Conservation (phyloP, 2,113 vertebrate species). For the Setophaga coronata region DNA sequence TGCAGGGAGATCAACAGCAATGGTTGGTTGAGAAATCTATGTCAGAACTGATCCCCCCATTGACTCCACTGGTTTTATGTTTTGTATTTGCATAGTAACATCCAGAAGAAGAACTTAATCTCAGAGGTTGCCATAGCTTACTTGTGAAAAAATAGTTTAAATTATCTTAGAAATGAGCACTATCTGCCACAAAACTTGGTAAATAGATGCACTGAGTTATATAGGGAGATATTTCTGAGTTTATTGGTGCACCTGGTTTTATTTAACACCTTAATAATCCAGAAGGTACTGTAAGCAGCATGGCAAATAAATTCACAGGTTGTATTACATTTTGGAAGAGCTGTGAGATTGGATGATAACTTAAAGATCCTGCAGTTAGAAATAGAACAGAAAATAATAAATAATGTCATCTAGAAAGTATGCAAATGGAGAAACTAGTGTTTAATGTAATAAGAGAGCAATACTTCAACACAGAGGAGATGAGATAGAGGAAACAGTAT, state of each 20-base stretch:
- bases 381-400: constrained; percentile 17
- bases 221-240: background rate
- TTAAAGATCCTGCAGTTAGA: background rate
- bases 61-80: background rate
- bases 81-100: background rate
- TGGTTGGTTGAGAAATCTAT: background rate
- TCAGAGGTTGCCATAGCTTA: background rate
- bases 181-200: background rate
- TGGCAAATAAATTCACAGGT: constrained; percentile 18
- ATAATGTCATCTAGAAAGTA: background rate
- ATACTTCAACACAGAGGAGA: background rate
- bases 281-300: background rate
- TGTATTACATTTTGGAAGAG: constrained; percentile 3
- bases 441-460: background rate
- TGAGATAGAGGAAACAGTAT: background rate
- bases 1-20: background rate
- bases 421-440: background rate
- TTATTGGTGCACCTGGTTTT: constrained; percentile 30
- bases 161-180: background rate
- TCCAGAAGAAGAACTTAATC: background rate
- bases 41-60: background rate
- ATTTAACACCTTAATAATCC: constrained; percentile 53
- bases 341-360: constrained; percentile 16
- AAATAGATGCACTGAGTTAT: background rate
- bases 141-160: background rate